phyloP scores from a whole-genome alignment of 2,888 invertebrate species.

The Sphecodes monilicornis region DNA sequence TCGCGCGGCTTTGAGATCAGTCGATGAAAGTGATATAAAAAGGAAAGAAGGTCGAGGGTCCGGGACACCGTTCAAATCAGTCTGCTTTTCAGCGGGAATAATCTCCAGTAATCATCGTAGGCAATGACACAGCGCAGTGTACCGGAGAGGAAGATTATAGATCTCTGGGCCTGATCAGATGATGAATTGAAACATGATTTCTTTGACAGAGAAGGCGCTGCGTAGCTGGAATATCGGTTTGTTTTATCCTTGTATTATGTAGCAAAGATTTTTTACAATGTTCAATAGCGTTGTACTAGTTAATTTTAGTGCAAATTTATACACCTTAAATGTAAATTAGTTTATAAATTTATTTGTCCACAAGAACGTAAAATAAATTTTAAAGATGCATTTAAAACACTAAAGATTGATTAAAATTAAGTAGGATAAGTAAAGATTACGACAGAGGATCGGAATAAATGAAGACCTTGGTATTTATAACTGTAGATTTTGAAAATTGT shows the following conservation, averaged over 20 bases:
- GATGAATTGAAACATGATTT: background rate
- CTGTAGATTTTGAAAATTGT: no score
- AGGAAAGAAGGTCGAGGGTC: background rate
- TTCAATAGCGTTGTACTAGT: background rate
- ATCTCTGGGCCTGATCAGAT: background rate
- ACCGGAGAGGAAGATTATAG: background rate
- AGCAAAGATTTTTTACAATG: background rate
- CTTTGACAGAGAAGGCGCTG: background rate
- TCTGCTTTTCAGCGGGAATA: background rate
- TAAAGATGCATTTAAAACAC: no score
- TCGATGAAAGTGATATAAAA: conserved; percentile 7
- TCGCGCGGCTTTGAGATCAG: conserved; percentile 3
- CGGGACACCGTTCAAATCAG: background rate
- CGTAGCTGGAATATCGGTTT: background rate
- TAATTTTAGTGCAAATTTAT: background rate
- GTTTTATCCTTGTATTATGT: background rate
- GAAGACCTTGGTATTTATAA: no score
- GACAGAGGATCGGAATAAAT: no score
- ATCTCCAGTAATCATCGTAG: background rate
- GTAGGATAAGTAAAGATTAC: no score
- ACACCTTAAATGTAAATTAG: no score
- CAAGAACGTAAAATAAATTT: no score
- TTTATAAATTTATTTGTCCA: no score
- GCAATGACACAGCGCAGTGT: background rate
- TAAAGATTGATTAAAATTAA: no score